phyloP scores from a whole-genome alignment of 1,140 invertebrate genomes.

The Littorina saxatilis region DNA sequence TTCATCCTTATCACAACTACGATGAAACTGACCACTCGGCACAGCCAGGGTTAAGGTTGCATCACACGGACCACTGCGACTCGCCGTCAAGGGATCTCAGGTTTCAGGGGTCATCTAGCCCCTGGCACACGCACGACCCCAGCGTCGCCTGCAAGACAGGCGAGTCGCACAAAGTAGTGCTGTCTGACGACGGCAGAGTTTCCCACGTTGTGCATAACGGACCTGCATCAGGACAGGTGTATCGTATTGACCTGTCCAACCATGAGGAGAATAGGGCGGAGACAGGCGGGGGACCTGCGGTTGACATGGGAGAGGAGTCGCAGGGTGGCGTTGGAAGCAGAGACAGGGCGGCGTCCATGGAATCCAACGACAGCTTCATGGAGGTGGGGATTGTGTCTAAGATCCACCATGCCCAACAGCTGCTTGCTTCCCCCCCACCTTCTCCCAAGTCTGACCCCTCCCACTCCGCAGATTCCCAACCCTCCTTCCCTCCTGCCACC shows the following conservation, averaged over 20 bases:
- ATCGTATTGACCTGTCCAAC: slow-evolving; percentile 15
- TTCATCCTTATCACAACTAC: neutral
- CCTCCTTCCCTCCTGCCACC: neutral
- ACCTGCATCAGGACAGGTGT: neutral
- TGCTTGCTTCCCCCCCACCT: slow-evolving; percentile 7
- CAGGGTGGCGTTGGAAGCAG: neutral
- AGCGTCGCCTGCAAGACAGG: neutral
- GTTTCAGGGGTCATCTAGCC: neutral
- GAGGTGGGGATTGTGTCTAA: neutral
- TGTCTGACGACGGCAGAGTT: slow-evolving; percentile 6
- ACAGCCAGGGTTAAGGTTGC: neutral
- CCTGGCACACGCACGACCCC: neutral
- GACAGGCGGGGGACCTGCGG: no score
- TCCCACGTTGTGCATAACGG: neutral
- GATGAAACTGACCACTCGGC: slow-evolving; percentile 1
- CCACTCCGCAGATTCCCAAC: neutral
- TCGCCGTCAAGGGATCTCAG: neutral
- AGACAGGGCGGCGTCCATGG: slow-evolving; percentile 8
- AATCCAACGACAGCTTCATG: slow-evolving; percentile 13
- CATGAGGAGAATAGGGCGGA: neutral
- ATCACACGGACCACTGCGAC: neutral
- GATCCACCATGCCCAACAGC: slow-evolving; percentile 3
- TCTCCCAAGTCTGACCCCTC: neutral
- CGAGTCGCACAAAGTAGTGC: slow-evolving; percentile 16
- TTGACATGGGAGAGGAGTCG: no score